Base-by-base conservation (phyloP, 2,797 vertebrate species). In the Malacoctenus gilli region DNA sequence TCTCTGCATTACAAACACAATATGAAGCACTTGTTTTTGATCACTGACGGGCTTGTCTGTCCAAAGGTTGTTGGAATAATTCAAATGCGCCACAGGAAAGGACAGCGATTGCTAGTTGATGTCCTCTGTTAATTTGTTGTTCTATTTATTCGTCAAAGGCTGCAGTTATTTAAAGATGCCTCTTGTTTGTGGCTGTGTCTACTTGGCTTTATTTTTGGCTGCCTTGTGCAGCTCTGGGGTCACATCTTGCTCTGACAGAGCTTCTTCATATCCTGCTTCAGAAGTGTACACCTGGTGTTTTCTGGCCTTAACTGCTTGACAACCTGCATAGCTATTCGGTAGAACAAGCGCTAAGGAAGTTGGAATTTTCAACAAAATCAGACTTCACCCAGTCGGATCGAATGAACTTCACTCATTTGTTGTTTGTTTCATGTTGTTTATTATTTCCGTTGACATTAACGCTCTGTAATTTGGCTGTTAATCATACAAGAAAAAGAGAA, bases 151-250 rank as follows among this genome's bases (percentile, higher is more conserved):
- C 66, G 14, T 61, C 22, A 59, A 56, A 56, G 19, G 15, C 37
- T 56, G 23, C 5, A 18, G 58, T 57, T 59, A 68, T 63, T 78
- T 63, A 61, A 55, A 69, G 37, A 42, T 41, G 4, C 18, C 37
- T 46, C 57, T 65, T 78, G 61, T 72, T 73, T 25, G 14, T 65
- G 34, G 50, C 30, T 53, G 22, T 54, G 21, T 31, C 68, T 55
- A 63, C 13, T 16, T 31, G 4, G 8, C 14, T 68, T 64, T 69
- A 63, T 38, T 63, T 74, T 59, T 49, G 51, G 25, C 38, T 56
- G 9, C 18, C 23, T 3, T 25, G 13, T 31, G 53, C 32, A 36
- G 28, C n/a, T 48, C 42, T 36, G 28, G 9, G 19, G 56, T 34
- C 19, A 31, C 5, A 3, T 54, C 30, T 47, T n/a, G 16, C 2